Conservation (phyloP, 2,888 invertebrate genomes). For the Aleiodes leptofemur region DNA sequence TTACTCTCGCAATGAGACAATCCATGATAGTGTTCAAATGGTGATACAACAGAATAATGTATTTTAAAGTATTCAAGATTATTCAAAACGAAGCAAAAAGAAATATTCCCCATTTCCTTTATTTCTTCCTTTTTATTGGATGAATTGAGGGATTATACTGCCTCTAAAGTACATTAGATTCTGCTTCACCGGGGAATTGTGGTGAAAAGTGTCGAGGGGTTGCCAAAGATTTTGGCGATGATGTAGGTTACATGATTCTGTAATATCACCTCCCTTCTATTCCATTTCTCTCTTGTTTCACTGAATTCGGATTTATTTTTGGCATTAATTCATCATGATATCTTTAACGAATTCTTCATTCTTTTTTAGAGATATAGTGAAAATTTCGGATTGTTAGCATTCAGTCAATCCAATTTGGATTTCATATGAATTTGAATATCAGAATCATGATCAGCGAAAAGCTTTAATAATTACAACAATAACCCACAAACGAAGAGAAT, state of each 20-base stretch:
- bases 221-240: neutral
- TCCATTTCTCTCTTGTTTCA: constrained; percentile 9
- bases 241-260: neutral
- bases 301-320: constrained; percentile 9
- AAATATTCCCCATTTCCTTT: constrained; percentile 31
- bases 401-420: no score
- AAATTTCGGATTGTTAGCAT: no score
- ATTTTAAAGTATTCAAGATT: constrained; percentile 68
- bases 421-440: no score
- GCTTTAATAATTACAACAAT: no score
- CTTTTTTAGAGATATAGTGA: neutral
- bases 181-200: neutral
- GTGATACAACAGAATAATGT: constrained; percentile 68
- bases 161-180: constrained; percentile 21
- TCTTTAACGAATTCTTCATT: neutral
- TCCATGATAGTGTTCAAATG: constrained; percentile 48
- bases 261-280: neutral
- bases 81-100: constrained; percentile 47
- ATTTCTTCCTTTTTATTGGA: constrained; percentile 30
- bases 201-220: neutral
- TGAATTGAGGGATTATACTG: constrained; percentile 24
- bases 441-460: no score
- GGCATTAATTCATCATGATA: neutral
- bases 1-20: constrained; percentile 5
- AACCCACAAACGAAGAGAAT: no score